Conservation (phyloP, 1,140 invertebrate species). For the Neodiprion lecontei region DNA sequence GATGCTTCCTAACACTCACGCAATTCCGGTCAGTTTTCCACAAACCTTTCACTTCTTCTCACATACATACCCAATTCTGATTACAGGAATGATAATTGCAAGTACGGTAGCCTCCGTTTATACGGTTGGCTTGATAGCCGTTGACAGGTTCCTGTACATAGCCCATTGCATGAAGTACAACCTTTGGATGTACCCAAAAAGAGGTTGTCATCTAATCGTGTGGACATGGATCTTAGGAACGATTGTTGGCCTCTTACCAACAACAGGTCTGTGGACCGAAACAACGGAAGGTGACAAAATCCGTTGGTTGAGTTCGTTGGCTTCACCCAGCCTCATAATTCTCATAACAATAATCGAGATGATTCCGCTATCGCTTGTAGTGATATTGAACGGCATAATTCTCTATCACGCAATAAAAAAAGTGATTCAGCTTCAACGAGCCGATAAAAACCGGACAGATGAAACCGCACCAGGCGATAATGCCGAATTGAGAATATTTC, state of each 20-base stretch:
- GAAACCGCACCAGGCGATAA: too few relatives aligned
- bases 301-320: conserved; percentile 63
- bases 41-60: conserved; percentile 19
- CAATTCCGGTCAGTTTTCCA: neutral
- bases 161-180: conserved; percentile 65
- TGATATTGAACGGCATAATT: conserved; percentile 64
- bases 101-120: conserved; percentile 66
- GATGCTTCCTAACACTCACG: too few relatives aligned
- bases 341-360: conserved; percentile 61
- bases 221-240: conserved; percentile 64
- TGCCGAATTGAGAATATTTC: too few relatives aligned
- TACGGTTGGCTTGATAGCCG: conserved; percentile 65
- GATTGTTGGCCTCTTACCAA: conserved; percentile 63
- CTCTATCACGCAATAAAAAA: conserved; percentile 60
- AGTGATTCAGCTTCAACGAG: conserved; percentile 52
- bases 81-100: conserved; percentile 64
- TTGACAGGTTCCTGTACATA: conserved; percentile 67
- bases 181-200: conserved; percentile 60
- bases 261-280: conserved; percentile 60
- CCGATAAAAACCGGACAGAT: conserved; percentile 22
- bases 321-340: conserved; percentile 59
- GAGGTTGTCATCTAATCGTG: conserved; percentile 49
- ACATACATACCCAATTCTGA: conserved; percentile 7
- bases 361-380: conserved; percentile 60
- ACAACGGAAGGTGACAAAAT: conserved; percentile 51